Evolutionary conservation across 2,888 invertebrate genomes (phyloP).

Genomic region (Anarsia innoxiella): DNA sequence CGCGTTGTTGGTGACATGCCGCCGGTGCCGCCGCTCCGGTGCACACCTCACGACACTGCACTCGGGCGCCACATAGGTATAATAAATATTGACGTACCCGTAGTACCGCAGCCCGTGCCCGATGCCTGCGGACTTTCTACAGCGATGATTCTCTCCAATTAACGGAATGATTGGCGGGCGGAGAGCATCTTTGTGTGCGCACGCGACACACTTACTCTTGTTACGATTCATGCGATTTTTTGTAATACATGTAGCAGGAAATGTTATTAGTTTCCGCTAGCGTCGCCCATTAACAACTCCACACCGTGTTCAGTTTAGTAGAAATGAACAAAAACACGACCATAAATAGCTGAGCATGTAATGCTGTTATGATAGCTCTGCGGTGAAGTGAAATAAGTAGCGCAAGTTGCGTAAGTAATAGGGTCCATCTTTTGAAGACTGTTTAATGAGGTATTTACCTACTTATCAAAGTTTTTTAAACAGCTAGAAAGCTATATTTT

Average conservation of each 20-base stretch:
- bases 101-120: too few relatives aligned
- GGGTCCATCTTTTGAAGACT: too few relatives aligned
- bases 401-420: too few relatives aligned
- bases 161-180: constrained; percentile 64
- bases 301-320: background rate
- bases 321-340: background rate
- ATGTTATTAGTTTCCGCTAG: constrained; percentile 20
- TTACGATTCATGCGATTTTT: constrained; percentile 37
- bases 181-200: constrained; percentile 48
- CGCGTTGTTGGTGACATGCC: constrained; percentile 59
- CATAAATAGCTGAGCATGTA: background rate
- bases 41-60: too few relatives aligned
- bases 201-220: constrained; percentile 67
- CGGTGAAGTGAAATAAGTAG: too few relatives aligned
- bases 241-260: constrained; percentile 14
- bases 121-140: constrained; percentile 64
- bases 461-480: too few relatives aligned
- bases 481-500: too few relatives aligned
- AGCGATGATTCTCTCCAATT: constrained; percentile 72
- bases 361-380: too few relatives aligned
- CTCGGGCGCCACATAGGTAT: background rate
- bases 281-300: constrained; percentile 2
- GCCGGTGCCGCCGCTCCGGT: constrained; percentile 12
- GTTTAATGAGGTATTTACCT: too few relatives aligned
- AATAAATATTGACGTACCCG: constrained; percentile 16